These are phyloP conservation scores for Echiichthys vipera DNA, from an alignment of 2,797 vertebrate species.

Conservation along the genomic window DNA sequence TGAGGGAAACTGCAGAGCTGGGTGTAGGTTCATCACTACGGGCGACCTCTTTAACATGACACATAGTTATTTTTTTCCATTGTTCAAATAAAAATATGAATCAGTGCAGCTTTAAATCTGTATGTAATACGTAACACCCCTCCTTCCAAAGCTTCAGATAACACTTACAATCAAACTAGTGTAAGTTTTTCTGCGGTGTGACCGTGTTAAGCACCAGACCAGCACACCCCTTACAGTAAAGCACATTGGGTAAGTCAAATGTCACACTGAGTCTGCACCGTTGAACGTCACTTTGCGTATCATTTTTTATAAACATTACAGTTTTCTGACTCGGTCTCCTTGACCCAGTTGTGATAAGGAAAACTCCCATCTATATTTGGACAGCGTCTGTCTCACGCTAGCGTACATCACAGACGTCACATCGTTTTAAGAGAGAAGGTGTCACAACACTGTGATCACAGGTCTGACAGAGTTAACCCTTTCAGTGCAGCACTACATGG, in stretches of 20 bases:
- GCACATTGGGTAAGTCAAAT: slow-evolving; percentile 36
- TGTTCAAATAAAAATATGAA: neutral
- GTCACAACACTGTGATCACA: slow-evolving; percentile 44
- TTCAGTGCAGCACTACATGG: neutral
- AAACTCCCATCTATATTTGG: slow-evolving; percentile 64
- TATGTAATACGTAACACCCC: neutral
- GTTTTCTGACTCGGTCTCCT: slow-evolving; percentile 53
- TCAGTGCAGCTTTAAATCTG: neutral
- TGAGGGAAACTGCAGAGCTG: neutral
- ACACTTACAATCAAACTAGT: slow-evolving; percentile 10
- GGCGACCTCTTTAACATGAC: neutral
- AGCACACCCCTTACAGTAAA: slow-evolving; percentile 17
- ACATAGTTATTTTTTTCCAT: neutral
- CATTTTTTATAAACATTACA: slow-evolving; percentile 9
- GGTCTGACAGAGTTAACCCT: slow-evolving; percentile 33
- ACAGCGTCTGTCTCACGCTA: slow-evolving; percentile 35
- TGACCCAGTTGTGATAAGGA: slow-evolving; percentile 67
- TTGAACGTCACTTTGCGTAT: slow-evolving; percentile 28
- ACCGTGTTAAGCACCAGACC: slow-evolving; percentile 25
- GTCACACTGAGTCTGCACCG: slow-evolving; percentile 32
- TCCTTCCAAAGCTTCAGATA: slow-evolving; percentile 2
- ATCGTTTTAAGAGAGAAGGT: slow-evolving; percentile 17
- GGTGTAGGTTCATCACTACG: neutral
- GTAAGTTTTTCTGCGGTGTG: neutral
- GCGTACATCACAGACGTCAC: slow-evolving; percentile 18